Base-by-base conservation (phyloP, 2,888 invertebrate species). In the Apamea anceps region DNA sequence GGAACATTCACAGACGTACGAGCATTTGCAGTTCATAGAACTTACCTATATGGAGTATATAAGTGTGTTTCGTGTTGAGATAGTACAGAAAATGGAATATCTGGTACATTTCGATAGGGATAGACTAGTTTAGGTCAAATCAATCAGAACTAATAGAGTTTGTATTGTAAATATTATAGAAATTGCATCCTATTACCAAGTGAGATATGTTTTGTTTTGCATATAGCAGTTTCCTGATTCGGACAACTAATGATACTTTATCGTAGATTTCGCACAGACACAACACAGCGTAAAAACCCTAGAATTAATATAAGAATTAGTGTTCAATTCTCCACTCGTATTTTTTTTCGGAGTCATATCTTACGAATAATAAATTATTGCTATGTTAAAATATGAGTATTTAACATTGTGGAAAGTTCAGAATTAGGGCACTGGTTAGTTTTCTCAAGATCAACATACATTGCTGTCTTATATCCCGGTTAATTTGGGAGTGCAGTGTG, bases 401-500 rank as follows among this genome's bases (percentile, higher is more conserved):
- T 32, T 51, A 51, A 54, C 7, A 72, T n/a, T 57, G 32, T 57
- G n/a, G 21, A 48, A 57, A 78, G 28, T 42, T 78, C 5, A 32
- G 18, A 82, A 78, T 73, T 73, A 70, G 72, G 68, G 12, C 78
- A 15, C 13, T 72, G 63, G 66, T 77, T 37, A 67, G 18, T 77
- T 63, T 66, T 67, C 37, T 72, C 70, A 72, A 74, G 75, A 83
- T 80, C 73, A 82, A 65, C 57, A 42, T 78, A 77, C 85, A 81
- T 80, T 82, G 48, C 67, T 32, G 51, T 51, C 45, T 81, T 68
- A 66, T 72, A 75, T 76, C 79, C 70, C 45, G 73, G 81, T 77
- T 82, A 79, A 83, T 87, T 83, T 54, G 13, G 71, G 77, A 85
- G 62, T 85, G 79, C 74, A 77, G 65, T 79, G 67, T 71, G 70